Evolutionary conservation across 2,113 vertebrate genomes (phyloP).

Genomic region (Sturnus vulgaris): DNA sequence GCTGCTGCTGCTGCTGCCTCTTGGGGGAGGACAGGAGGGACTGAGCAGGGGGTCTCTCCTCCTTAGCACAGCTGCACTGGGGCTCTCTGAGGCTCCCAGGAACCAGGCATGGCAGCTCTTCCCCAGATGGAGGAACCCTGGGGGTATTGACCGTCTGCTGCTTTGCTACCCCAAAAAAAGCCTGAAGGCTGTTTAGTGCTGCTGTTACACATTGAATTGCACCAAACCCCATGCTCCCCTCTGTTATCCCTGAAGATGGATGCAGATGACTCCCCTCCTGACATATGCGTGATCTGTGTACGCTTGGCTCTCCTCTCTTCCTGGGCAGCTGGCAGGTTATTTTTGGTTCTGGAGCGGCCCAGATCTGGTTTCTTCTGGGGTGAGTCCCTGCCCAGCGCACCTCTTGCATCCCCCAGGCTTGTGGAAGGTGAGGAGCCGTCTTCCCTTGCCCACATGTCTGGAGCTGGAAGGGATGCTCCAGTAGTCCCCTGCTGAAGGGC

Average conservation of each 20-base stretch:
- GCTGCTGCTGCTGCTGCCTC: conserved; percentile 9
- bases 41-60: background rate
- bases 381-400: background rate
- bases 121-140: conserved; percentile 18
- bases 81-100: background rate
- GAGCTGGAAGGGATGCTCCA: accelerated
- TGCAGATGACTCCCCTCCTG: conserved; percentile 18
- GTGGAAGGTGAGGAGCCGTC: background rate
- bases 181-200: background rate
- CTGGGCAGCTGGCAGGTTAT: conserved; percentile 52
- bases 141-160: background rate
- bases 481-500: background rate
- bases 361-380: conserved; percentile 37
- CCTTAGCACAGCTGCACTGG: background rate
- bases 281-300: background rate
- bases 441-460: accelerated
- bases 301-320: conserved; percentile 20
- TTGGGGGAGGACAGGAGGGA: background rate
- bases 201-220: background rate
- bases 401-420: background rate
- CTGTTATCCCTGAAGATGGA: background rate
- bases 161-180: background rate
- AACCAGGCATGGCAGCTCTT: background rate
- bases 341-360: conserved; percentile 39
- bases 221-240: background rate